Evolutionary conservation across 2,113 vertebrate species (phyloP).

Genomic region (Uropsilus gracilis): DNA sequence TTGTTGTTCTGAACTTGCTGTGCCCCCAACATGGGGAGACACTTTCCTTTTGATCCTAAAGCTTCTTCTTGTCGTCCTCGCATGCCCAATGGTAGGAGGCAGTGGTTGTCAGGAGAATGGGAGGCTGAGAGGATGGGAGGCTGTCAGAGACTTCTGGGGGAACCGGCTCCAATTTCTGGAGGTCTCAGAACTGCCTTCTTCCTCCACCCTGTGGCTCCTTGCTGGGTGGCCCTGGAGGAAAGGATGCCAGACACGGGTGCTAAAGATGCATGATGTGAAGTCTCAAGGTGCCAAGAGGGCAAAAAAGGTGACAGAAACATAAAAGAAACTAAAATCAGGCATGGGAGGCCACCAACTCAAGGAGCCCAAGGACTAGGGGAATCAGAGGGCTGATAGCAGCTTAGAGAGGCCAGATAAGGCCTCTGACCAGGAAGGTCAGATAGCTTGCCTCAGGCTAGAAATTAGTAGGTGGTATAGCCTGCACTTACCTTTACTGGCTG

Average conservation of each 20-base stretch:
- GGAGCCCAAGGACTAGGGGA: neutral
- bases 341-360: rapidly evolving
- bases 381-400: too few relatives aligned
- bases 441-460: neutral
- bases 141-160: neutral
- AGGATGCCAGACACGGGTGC: neutral
- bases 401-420: neutral
- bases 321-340: neutral
- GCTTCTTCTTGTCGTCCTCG: neutral
- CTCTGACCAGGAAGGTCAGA: rapidly evolving
- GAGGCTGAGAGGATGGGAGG: neutral
- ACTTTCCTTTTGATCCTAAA: neutral
- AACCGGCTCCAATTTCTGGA: neutral
- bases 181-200: too few relatives aligned
- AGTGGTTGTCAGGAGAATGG: rapidly evolving
- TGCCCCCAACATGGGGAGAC: neutral
- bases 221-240: too few relatives aligned
- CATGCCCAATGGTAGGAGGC: neutral
- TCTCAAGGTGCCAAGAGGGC: neutral
- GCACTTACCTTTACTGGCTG: neutral
- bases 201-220: neutral
- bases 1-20: neutral
- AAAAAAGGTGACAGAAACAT: neutral
- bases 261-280: neutral
- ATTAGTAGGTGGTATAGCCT: rapidly evolving